Conservation (phyloP, 1,140 invertebrate species). For the Aphelenchoides fujianensis region DNA sequence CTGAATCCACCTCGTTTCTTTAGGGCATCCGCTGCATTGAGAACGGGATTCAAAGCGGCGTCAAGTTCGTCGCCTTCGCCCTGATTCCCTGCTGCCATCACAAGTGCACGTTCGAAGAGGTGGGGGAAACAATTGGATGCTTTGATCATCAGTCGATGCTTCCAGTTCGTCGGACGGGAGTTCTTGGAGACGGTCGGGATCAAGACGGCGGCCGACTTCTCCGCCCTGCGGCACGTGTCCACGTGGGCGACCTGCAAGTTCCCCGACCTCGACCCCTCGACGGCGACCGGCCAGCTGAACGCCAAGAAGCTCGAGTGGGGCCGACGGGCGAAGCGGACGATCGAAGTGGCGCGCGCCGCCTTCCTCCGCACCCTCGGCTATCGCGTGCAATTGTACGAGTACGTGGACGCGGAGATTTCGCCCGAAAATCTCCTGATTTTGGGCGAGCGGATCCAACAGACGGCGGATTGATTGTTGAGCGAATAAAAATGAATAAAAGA, state of each 20-base stretch:
- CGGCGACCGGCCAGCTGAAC: slow-evolving; percentile 4
- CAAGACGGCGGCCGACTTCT: slow-evolving; percentile 23
- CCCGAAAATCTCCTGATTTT: slow-evolving; percentile 46
- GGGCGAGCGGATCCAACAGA: slow-evolving; percentile 27
- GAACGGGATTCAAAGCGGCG: slow-evolving; percentile 37
- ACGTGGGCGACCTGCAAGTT: slow-evolving; percentile 46
- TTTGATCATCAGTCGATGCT: not conserved
- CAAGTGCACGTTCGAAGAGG: slow-evolving; percentile 32
- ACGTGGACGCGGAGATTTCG: slow-evolving; percentile 29
- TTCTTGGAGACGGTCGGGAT: slow-evolving; percentile 35
- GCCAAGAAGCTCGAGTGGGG: slow-evolving; percentile 30
- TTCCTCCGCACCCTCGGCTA: slow-evolving; percentile 30
- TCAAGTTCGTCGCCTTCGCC: slow-evolving; percentile 41
- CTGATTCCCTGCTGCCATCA: slow-evolving; percentile 51
- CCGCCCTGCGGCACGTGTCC: slow-evolving; percentile 44
- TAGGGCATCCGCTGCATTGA: slow-evolving; percentile 42
- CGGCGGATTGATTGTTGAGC: not conserved
- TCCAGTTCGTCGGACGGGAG: slow-evolving; percentile 20
- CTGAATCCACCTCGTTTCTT: not conserved
- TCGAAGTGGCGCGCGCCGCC: slow-evolving; percentile 36
- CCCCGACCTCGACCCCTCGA: slow-evolving; percentile 8
- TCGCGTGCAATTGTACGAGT: slow-evolving; percentile 31
- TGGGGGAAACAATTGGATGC: slow-evolving; percentile 9
- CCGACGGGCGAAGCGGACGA: slow-evolving; percentile 37
- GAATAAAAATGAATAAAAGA: too few species aligned